Evolutionary conservation across 2,888 invertebrate species (phyloP).

Genomic region (Aphodius sticticus): DNA sequence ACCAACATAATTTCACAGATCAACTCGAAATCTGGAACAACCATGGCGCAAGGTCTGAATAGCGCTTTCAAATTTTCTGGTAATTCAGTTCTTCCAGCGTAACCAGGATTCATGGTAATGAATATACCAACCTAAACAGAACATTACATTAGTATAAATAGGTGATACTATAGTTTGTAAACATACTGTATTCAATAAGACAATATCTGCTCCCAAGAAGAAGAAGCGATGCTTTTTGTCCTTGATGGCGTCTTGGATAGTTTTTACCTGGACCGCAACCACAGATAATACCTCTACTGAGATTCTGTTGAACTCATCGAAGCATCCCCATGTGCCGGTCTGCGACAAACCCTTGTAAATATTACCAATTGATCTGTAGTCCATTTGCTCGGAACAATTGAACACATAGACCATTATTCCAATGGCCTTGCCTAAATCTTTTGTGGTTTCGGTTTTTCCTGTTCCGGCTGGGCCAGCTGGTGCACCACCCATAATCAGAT

Average conservation of each 20-base stretch:
- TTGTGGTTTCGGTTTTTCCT: conserved; percentile 96
- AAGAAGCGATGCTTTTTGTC: conserved; percentile 80
- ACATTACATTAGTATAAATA: conserved; percentile 13
- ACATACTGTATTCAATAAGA: conserved; percentile 71
- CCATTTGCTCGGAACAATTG: conserved; percentile 97
- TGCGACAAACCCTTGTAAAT: conserved; percentile 96
- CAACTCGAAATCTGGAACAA: conserved; percentile 94
- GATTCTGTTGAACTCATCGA: conserved; percentile 96
- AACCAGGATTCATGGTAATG: conserved; percentile 97
- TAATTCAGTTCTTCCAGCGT: conserved; percentile 89
- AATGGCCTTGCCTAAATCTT: conserved; percentile 91
- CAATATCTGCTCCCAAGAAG: conserved; percentile 85
- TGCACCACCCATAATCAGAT: conserved; percentile 96
- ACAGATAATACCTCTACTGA: conserved; percentile 95
- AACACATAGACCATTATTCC: conserved; percentile 98
- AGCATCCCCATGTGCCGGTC: conserved; percentile 97
- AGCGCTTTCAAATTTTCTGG: conserved; percentile 82
- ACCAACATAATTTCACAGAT: conserved; percentile 98
- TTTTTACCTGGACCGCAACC: conserved; percentile 92
- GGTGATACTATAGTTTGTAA: background rate
- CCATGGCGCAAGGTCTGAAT: conserved; percentile 94
- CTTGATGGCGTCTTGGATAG: conserved; percentile 87
- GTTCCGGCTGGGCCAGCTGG: conserved; percentile 96
- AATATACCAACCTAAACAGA: conserved; percentile 76
- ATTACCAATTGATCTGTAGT: conserved; percentile 93